Percentiles rank a stretch among this genome's conserved stretches.
Conservation (phyloP, 1,140 invertebrate species). For the Musca domestica region DNA sequence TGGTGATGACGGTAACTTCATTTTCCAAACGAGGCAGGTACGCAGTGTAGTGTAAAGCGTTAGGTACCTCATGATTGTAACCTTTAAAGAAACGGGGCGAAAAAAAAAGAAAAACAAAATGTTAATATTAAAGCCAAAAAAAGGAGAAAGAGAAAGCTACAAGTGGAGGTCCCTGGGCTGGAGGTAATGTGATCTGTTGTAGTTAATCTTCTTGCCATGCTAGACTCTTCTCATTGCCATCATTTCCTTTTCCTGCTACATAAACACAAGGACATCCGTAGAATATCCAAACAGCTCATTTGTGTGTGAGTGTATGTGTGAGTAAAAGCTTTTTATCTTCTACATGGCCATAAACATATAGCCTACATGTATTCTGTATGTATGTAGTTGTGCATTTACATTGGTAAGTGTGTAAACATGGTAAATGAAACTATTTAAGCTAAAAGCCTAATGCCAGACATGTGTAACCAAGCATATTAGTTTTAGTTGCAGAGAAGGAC, state of each 20-base stretch:
- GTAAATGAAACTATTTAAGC: conserved; percentile 15
- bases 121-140: too few species aligned
- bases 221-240: neutral
- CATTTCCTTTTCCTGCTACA: neutral
- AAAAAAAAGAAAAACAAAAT: neutral
- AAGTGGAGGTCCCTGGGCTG: neutral
- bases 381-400: neutral
- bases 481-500: too few species aligned
- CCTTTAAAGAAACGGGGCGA: conserved; percentile 51
- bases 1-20: conserved; percentile 58
- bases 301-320: neutral
- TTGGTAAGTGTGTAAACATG: neutral
- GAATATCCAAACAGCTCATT: too few species aligned
- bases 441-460: conserved; percentile 16
- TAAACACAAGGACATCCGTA: too few species aligned
- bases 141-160: too few species aligned
- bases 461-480: conserved; percentile 1
- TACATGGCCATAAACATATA: neutral
- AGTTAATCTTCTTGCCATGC: neutral
- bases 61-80: conserved; percentile 62
- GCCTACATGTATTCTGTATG: neutral
- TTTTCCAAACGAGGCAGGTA: conserved; percentile 58
- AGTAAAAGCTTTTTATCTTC: conserved; percentile 16
- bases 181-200: neutral
- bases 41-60: conserved; percentile 62